phyloP scores from a whole-genome alignment of 2,797 vertebrate genomes.

The Antrozous pallidus region DNA sequence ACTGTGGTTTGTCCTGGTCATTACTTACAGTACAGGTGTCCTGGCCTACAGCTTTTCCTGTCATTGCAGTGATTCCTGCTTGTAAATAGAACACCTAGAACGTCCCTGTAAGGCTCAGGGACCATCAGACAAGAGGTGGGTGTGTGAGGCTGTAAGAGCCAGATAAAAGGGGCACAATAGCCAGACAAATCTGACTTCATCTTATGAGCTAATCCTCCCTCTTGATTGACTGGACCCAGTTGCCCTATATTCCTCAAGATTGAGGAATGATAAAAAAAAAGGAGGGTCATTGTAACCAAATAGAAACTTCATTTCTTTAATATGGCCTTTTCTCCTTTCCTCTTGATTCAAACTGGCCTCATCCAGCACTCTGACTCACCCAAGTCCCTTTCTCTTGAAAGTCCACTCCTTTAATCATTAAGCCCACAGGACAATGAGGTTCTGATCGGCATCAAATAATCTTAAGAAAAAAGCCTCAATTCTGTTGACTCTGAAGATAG shows the following conservation, averaged over 20 bases:
- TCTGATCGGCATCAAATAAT: neutral
- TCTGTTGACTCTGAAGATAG: neutral
- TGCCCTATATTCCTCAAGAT: neutral
- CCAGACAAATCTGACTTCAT: neutral
- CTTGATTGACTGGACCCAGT: neutral
- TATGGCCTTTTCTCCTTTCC: neutral
- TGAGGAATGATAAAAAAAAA: neutral
- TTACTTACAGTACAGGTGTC: neutral
- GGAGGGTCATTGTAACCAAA: neutral
- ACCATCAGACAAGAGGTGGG: neutral
- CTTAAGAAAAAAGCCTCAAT: neutral
- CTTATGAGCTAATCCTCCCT: neutral
- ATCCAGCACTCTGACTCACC: neutral
- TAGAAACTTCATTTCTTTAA: neutral
- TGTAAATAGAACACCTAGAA: neutral
- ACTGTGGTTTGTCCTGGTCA: neutral
- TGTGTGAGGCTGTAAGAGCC: neutral
- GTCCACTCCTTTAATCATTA: neutral
- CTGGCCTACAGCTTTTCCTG: neutral
- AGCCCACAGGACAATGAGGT: neutral
- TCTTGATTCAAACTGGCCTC: neutral
- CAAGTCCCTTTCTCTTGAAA: neutral
- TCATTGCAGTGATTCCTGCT: neutral
- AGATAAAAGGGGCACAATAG: neutral
- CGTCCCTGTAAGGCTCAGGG: neutral